Evolutionary conservation across 2,888 invertebrate genomes (phyloP).

Genomic region (Brassicogethes aeneus): DNA sequence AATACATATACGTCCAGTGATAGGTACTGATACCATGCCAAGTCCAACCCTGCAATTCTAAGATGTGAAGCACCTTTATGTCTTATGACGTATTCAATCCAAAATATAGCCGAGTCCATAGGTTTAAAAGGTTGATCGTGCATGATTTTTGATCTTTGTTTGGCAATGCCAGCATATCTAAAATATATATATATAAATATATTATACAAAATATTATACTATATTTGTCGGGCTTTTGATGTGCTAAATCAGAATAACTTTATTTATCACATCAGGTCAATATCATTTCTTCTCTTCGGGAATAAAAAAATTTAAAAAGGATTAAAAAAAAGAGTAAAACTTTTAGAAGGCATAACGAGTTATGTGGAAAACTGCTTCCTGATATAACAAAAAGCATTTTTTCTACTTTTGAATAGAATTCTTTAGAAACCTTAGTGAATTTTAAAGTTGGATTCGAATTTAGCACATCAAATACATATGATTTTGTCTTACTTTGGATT

Average conservation of each 20-base stretch:
- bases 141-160: conserved; percentile 18
- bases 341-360: no score
- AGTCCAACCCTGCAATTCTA: conserved; percentile 20
- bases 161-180: conserved; percentile 19
- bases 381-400: no score
- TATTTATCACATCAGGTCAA: conserved; percentile 1
- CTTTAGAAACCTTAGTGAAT: no score
- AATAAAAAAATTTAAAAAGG: no score
- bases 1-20: conserved; percentile 18
- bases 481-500: conserved; percentile 3
- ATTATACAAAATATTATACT: neutral
- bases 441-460: no score
- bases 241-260: no score
- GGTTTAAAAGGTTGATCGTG: conserved; percentile 22
- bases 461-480: no score
- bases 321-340: no score
- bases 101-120: conserved; percentile 20
- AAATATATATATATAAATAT: conserved; percentile 3
- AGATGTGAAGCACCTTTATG: conserved; percentile 24
- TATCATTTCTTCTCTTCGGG: no score
- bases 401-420: no score
- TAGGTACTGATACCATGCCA: conserved; percentile 25
- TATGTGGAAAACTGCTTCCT: no score
- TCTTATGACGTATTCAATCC: conserved; percentile 26
- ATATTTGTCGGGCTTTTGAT: no score